A percentile compares a stretch with the other conserved stretches of the same genome.
These are phyloP conservation scores for Priocnemis perturbator DNA, from an alignment of 2,888 invertebrate genomes.

Conservation along the genomic window DNA sequence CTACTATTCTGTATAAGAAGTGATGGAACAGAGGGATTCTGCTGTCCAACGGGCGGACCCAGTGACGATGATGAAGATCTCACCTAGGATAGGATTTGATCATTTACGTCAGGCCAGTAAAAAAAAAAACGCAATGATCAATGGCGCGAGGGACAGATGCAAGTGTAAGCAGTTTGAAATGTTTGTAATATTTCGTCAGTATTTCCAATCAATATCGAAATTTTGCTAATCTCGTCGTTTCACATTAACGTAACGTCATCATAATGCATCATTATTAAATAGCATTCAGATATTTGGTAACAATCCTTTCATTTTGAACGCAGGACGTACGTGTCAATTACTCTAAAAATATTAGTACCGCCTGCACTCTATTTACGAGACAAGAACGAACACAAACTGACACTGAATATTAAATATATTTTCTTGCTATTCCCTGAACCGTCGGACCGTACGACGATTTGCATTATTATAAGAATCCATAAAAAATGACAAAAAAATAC, in stretches of 20 bases:
- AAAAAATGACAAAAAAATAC: no score
- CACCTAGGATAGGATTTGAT: slow-evolving; percentile 58
- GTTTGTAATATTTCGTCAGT: no score
- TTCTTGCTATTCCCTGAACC: slow-evolving; percentile 44
- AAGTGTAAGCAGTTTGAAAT: slow-evolving; percentile 33
- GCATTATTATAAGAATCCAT: slow-evolving; percentile 51
- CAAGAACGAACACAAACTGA: not conserved
- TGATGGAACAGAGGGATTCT: slow-evolving; percentile 89
- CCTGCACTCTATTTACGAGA: not conserved
- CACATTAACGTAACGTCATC: no score
- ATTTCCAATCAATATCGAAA: no score
- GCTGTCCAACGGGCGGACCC: slow-evolving; percentile 83
- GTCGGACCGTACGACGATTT: slow-evolving; percentile 41
- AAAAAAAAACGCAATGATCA: not conserved
- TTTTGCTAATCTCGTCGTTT: no score
- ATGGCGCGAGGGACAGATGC: slow-evolving; percentile 30
- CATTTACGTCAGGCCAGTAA: slow-evolving; percentile 36
- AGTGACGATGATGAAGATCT: slow-evolving; percentile 77
- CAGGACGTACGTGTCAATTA: slow-evolving; percentile 43
- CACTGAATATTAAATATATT: slow-evolving; percentile 5
- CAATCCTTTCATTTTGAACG: not conserved
- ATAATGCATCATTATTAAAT: no score
- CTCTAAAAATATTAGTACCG: slow-evolving; percentile 23
- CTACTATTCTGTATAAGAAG: slow-evolving; percentile 89
- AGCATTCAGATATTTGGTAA: no score